Base-by-base conservation (phyloP, 2,797 vertebrate genomes). In the Hoplostethus atlanticus region DNA sequence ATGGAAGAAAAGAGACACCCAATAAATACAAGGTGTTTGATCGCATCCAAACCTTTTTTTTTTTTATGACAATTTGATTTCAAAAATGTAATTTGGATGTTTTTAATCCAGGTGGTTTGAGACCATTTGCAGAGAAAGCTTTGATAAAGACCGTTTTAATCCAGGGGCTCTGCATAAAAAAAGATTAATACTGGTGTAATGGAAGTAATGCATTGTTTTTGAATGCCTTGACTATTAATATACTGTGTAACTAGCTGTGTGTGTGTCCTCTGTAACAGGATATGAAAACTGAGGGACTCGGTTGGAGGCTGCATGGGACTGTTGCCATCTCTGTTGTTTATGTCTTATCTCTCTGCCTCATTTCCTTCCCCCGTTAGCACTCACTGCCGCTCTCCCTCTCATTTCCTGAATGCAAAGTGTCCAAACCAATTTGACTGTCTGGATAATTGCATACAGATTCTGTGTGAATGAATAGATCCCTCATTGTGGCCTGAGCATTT, bases 401-500 rank as follows among this genome's bases (percentile, higher is more conserved):
- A 88, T 91, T 91, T 92, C 90, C 89, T 89, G 82, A 64, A 85
- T 83, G 80, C 79, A 78, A 76, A 85, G 76, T 83, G 85, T 81
- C 72, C 67, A 77, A 71, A 90, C 91, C 79, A 81, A 66, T 85
- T 81, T 63, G 50, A 64, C 40, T 86, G 82, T 81, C 56, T 69
- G 64, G 56, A 60, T 91, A 88, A 89, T 90, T 87, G 81, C 57
- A 68, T 81, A 79, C 87, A 89, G 83, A 80, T 68, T 70, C 56
- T 58, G 13, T 56, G 66, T 54, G 62, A 81, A 53, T 46, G 21
- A 64, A 57, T 47, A n/a, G 38, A 61, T 73, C 61, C 54, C 64
- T 64, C 42, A 9, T 36, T 68, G 71, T 25, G 63, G 34, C 21
- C 42, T 56, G 53, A 28, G 12, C 57, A 64, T 64, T 52, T 50